Percentiles rank a stretch among this genome's conserved stretches.
Evolutionary conservation across 1,140 invertebrate species (phyloP).

Genomic region (Oscheius sp.): DNA sequence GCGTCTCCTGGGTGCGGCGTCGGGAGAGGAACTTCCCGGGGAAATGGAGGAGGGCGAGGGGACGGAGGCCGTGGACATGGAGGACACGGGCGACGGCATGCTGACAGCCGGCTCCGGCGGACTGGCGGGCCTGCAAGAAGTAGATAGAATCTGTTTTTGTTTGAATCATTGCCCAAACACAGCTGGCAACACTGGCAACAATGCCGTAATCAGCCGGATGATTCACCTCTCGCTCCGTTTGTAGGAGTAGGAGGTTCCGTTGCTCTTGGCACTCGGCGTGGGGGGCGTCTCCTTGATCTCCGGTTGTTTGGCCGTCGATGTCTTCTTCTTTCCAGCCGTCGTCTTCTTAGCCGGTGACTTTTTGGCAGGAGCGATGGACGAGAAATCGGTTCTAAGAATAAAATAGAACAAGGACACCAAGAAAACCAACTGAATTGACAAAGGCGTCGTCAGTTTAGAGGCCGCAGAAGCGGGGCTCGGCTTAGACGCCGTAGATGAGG

Average conservation of each 20-base stretch:
- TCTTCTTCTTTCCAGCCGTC: too few relatives aligned
- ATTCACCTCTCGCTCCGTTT: slow-evolving; percentile 9
- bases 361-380: slow-evolving; percentile 1
- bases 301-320: too few relatives aligned
- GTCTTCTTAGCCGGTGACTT: slow-evolving; percentile 8
- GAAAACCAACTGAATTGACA: not conserved
- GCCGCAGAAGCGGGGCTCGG: not conserved
- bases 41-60: slow-evolving; percentile 21
- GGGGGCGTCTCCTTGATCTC: slow-evolving; percentile 32
- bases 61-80: slow-evolving; percentile 28
- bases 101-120: not conserved
- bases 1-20: not conserved
- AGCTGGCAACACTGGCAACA: not conserved
- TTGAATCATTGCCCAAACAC: not conserved
- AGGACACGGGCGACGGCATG: slow-evolving; percentile 20
- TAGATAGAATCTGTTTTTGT: not conserved
- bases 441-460: not conserved
- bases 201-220: not conserved
- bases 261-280: slow-evolving; percentile 15
- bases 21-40: slow-evolving; percentile 20
- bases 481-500: not conserved
- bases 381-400: slow-evolving; percentile 13
- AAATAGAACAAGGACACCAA: not conserved
- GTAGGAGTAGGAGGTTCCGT: slow-evolving; percentile 14
- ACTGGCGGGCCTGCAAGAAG: slow-evolving; percentile 10